Base-by-base conservation (phyloP, 2,888 invertebrate species). In the Drosophila neotestacea region DNA sequence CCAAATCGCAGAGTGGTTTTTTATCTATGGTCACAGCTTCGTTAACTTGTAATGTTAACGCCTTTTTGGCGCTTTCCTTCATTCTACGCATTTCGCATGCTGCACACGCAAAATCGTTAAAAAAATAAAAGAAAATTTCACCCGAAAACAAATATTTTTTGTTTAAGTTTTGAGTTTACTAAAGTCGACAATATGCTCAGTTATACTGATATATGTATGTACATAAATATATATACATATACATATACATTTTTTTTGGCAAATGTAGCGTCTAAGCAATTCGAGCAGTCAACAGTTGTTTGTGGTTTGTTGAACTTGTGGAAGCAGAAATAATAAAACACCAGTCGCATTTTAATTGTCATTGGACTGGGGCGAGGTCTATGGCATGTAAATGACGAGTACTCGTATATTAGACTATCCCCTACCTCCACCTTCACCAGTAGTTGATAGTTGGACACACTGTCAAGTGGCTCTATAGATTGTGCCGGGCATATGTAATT, bases 401-500 rank as follows among this genome's bases (percentile, higher is more conserved):
- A 73, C 78, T 22, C 22, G 22, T 22, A 22, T 22, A 77, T 75
- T 80, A 62, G 69, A 75, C 51, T 46, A 44, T 55, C 47, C 36
- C 73, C 54, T 69, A 54, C 58, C 30, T 32, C 6, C 11, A 16
- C 58, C 30, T 32, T 4, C 11, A 16, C 22, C 54, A 32, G 22
- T 32, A 63, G 67, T 46, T 28, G 50, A 28, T 58, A 65, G 51
- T 50, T 50, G 51, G 41, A 41, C 46, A 46, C 54, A 56, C 50
- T 61, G 75, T 67, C 75, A 68, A 65, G 39, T 56, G 47, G 42
- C 61, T 38, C 39, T 64, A 34, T 63, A 62, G 71, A 73, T 59
- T 88, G 84, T 84, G 89, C 60, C 76, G 63, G 64, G 89, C 89
- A 85, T 88, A 74, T 64, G 66, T 86, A 88, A 88, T 89, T 87